Base-by-base conservation (phyloP, 2,888 invertebrate genomes). In the Drosophila prolongata region DNA sequence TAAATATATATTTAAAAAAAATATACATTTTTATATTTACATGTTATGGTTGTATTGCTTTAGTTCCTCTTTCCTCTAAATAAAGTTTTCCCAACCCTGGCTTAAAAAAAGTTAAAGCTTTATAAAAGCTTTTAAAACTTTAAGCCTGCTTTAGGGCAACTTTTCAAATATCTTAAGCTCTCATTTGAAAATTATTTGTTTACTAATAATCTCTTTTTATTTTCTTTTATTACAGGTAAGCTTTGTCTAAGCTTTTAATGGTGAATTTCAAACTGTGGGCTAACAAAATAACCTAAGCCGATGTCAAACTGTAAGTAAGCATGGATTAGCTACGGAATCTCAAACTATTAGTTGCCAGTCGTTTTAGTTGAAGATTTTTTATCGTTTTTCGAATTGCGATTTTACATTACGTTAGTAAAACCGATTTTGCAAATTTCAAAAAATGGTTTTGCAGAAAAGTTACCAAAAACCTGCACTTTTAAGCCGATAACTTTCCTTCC, bases 201-300 rank as follows among this genome's bases (percentile, higher is more conserved):
- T 38, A 52, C 40, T 43, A 11, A 24, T 42, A 52, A 19, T 59
- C 40, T 60, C 27, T 0, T 2, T 24, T 46, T 1, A 1, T n/a
- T n/a, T 10, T 52, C 53, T 27, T 53, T 72, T 13, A 38, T 80
- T 85, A 3, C 85, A 80, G 80, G 80, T 80, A 81, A 80, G 85
- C 82, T 74, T 79, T n/a, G 4, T 3, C 10, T 13, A 11, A 47
- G 46, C 61, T 62, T 60, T 62, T n/a, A 3, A 9, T 16, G 16
- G 38, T 40, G 54, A 6, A 54, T 38, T 13, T 53, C 38, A 42
- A 62, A 30, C 27, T 62, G 62, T 64, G 14, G 8, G 6, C 5
- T 10, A 3, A 16, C 49, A 3, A 35, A 35, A 11, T 8, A 16
- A 10, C 16, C 4, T 35, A 16, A 35, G 13, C 34, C 16, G 13